Base-by-base conservation (phyloP, 2,888 invertebrate species). In the Sinopyrophorus schimmeli region DNA sequence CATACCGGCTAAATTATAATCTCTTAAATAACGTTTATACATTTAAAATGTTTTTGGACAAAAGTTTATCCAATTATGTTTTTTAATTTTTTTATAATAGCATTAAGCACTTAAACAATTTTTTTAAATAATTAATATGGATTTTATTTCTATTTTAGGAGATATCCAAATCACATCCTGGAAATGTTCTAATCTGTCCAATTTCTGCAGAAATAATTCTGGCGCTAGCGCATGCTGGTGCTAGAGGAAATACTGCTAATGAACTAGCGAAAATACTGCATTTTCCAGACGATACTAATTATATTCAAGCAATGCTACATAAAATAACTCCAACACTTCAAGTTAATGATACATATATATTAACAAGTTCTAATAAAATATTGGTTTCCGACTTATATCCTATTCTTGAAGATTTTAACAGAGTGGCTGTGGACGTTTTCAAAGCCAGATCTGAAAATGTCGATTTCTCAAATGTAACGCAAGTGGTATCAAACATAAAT, bases 291-390 rank as follows among this genome's bases (percentile, higher is more conserved):
- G 41, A 54, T 16, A 42, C 30, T 28, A 27, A 26, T 2, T 27
- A 16, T 24, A 35, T 53, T 5, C 32, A 49, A 15, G 3, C 3
- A 28, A 51, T 20, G 55, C 1, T n/a, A n/a, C n/a, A n/a, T n/a
- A n/a, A n/a, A n/a, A n/a, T n/a, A n/a, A n/a, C n/a, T n/a, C n/a
- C n/a, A 7, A 27, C 44, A 11, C 49, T 66, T 4, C 54, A 56
- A 20, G 46, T 26, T 6, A 51, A 47, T 5, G 41, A 53, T 7
- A 54, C 60, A 3, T 44, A 61, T 52, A 64, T 0, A 67, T 69
- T 6, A 88, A 86, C 64, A 84, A 83, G 56, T 74, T 90, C 3
- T 91, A 82, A 63, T 71, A 84, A 0, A 78, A 79, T 57, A 30
- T 62, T 3, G 75, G 75, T 1, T 76, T 80, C 30, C 65, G 74